A percentile compares a stretch with the other conserved stretches of the same genome.
Evolutionary conservation across 2,888 invertebrate species (phyloP).

Genomic region (Heliconius ethilla): DNA sequence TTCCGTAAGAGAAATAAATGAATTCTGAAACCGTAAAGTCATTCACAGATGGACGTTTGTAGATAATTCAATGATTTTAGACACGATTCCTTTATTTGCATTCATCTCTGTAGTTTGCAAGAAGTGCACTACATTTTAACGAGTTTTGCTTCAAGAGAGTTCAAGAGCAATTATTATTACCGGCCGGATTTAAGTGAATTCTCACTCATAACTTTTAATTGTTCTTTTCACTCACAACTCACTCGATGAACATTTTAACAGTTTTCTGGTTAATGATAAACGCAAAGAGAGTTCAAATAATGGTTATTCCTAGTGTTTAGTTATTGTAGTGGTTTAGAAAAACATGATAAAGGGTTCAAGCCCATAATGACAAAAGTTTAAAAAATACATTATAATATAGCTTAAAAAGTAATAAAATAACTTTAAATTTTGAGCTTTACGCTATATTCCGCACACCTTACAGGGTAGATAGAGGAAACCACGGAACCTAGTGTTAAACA

Average conservation of each 20-base stretch:
- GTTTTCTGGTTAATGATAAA: background rate
- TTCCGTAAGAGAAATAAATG: too few species aligned
- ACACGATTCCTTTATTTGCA: slow-evolving; percentile 34
- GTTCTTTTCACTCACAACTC: slow-evolving; percentile 27
- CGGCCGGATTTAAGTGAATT: slow-evolving; percentile 29
- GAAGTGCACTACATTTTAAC: slow-evolving; percentile 72
- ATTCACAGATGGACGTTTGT: background rate
- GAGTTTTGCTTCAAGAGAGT: slow-evolving; percentile 67
- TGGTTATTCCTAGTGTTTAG: background rate
- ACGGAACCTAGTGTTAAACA: too few species aligned
- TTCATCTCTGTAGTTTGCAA: slow-evolving; percentile 34
- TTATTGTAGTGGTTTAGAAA: background rate
- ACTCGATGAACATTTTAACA: slow-evolving; percentile 12
- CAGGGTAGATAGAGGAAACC: too few species aligned
- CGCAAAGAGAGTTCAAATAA: background rate
- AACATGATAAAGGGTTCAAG: too few species aligned
- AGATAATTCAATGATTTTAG: slow-evolving; percentile 21
- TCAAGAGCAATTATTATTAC: slow-evolving; percentile 48
- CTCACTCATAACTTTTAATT: slow-evolving; percentile 38
- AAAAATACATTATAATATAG: too few species aligned
- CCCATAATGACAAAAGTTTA: too few species aligned
- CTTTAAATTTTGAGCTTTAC: too few species aligned
- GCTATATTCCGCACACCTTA: too few species aligned
- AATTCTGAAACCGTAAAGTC: background rate
- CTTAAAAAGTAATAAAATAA: too few species aligned